phyloP scores from a whole-genome alignment of 2,797 vertebrate genomes.

The Rhinogobio ventralis region DNA sequence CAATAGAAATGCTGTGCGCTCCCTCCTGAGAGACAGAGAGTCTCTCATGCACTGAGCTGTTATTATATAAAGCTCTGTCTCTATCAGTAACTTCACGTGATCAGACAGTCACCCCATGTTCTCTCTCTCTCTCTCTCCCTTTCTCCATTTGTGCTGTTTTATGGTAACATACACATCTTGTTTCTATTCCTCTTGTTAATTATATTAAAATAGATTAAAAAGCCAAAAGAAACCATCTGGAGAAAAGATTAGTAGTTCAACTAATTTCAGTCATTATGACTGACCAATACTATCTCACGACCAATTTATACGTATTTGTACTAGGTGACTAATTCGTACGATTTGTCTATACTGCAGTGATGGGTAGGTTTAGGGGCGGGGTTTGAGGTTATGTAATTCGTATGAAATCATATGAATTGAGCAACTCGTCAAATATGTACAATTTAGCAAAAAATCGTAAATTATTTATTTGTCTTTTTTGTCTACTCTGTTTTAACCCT shows the following conservation, averaged over 20 bases:
- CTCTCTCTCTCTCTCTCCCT: not conserved
- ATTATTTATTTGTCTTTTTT: not conserved
- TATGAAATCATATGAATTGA: too few relatives aligned
- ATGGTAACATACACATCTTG: not conserved
- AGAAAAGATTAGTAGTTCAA: not conserved
- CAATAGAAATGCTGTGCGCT: not conserved
- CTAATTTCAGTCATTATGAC: not conserved
- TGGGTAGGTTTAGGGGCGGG: too few relatives aligned
- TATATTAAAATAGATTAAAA: not conserved
- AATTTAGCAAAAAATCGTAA: too few relatives aligned
- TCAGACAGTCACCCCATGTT: not conserved
- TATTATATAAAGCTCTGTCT: constrained; percentile 33
- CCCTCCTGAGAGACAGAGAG: not conserved
- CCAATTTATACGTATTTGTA: too few relatives aligned
- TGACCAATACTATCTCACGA: not conserved
- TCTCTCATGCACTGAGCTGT: constrained; percentile 13
- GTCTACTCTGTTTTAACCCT: not conserved
- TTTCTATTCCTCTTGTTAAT: not conserved
- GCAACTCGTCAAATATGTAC: too few relatives aligned
- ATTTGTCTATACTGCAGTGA: too few relatives aligned
- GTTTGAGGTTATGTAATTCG: too few relatives aligned
- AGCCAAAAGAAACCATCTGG: not conserved
- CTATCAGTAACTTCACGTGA: constrained; percentile 37
- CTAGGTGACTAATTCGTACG: too few relatives aligned
- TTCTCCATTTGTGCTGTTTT: not conserved